Evolutionary conservation across 2,113 vertebrate genomes (phyloP).

Genomic region (Ia io): DNA sequence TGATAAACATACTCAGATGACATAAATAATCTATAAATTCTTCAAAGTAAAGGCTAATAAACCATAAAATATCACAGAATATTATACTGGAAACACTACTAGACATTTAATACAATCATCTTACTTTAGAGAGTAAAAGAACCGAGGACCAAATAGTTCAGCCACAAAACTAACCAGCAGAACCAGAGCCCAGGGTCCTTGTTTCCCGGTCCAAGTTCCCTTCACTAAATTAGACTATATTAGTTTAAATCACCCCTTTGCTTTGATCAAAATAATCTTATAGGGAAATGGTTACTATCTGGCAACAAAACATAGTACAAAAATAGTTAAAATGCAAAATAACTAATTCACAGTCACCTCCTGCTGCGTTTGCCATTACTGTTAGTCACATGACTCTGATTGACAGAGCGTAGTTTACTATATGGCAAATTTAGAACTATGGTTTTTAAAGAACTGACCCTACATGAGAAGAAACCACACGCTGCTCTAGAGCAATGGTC

Average conservation of each 20-base stretch:
- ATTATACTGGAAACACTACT: background rate
- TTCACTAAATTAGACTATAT: background rate
- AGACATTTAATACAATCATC: background rate
- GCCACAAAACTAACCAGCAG: background rate
- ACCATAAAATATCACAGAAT: constrained; percentile 5
- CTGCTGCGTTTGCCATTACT: background rate
- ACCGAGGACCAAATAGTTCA: background rate
- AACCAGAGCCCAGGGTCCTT: background rate
- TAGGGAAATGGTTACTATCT: background rate
- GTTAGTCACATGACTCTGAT: background rate
- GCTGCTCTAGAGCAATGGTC: background rate
- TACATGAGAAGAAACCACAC: background rate
- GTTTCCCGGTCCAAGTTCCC: background rate
- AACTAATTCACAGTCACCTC: background rate
- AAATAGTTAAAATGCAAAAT: constrained; percentile 13
- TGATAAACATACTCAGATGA: background rate
- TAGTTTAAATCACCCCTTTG: background rate
- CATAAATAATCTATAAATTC: constrained; percentile 15
- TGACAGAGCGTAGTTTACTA: background rate
- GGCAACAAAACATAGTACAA: background rate
- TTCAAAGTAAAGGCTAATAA: constrained; percentile 29
- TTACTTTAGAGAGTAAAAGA: background rate
- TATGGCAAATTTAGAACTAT: background rate
- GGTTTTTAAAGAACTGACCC: background rate
- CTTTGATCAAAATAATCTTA: background rate